A percentile compares a stretch with the other conserved stretches of the same genome.
Conservation (phyloP, 2,797 vertebrate species). For the Moxostoma hubbsi region DNA sequence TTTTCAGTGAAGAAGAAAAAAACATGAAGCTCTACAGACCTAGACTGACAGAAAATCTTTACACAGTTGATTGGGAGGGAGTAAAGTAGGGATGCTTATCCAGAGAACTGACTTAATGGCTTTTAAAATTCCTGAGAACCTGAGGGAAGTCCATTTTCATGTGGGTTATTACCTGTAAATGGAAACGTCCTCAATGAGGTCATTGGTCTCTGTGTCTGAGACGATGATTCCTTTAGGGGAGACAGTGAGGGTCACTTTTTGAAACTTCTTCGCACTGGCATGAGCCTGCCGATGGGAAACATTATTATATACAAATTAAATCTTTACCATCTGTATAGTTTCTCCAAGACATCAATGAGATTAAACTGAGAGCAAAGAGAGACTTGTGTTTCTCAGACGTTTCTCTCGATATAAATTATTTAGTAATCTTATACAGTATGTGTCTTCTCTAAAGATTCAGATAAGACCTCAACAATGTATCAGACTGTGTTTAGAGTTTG, state of each 20-base stretch:
- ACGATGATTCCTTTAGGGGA: slow-evolving; percentile 89
- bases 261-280: slow-evolving; percentile 87
- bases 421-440: not conserved
- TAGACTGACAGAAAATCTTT: slow-evolving; percentile 17
- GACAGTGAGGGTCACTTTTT: slow-evolving; percentile 88
- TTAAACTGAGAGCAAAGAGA: too few relatives aligned
- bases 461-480: too few relatives aligned
- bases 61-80: slow-evolving; percentile 7
- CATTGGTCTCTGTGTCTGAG: slow-evolving; percentile 84
- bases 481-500: too few relatives aligned
- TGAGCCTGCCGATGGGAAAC: slow-evolving; percentile 77
- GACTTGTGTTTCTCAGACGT: not conserved
- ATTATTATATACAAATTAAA: too few relatives aligned
- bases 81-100: not conserved
- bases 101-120: not conserved
- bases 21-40: not conserved
- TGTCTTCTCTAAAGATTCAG: too few relatives aligned
- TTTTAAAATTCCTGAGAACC: not conserved
- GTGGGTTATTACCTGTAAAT: slow-evolving; percentile 86
- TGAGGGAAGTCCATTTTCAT: not conserved
- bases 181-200: slow-evolving; percentile 87
- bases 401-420: not conserved
- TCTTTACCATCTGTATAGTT: too few relatives aligned
- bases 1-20: not conserved
- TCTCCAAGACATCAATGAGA: too few relatives aligned